Evolutionary conservation across 2,113 vertebrate species (phyloP).

Genomic region (Morphnarchus princeps): DNA sequence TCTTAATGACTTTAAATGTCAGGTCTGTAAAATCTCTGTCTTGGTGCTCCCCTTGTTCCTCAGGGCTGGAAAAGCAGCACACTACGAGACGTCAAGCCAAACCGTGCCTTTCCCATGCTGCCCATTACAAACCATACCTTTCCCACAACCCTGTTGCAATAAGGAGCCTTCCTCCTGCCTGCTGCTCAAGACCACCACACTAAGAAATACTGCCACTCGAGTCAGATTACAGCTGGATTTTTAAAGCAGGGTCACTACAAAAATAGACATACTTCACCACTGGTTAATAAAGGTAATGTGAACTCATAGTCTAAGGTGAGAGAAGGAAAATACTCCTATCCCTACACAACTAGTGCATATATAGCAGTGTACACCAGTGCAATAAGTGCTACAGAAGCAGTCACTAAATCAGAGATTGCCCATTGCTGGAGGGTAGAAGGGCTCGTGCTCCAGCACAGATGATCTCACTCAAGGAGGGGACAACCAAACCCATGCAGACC

Average conservation of each 20-base stretch:
- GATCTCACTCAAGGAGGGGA: background rate
- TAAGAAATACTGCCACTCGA: background rate
- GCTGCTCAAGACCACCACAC: fast-evolving
- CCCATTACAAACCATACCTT: background rate
- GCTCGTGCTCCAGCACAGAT: background rate
- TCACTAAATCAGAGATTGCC: background rate
- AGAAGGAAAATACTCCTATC: background rate
- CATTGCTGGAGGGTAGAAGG: background rate
- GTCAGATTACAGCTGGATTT: background rate
- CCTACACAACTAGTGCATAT: too few species aligned
- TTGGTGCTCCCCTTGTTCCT: background rate
- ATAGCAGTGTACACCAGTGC: background rate
- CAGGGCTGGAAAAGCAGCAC: background rate
- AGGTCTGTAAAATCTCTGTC: background rate
- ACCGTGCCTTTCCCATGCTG: background rate
- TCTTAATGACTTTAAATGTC: background rate
- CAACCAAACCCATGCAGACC: fast-evolving
- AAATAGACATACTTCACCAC: background rate
- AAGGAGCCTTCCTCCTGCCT: background rate
- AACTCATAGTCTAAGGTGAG: background rate
- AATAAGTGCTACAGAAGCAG: background rate
- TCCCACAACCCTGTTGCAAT: too few species aligned
- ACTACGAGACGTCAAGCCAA: background rate
- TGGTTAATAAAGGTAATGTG: background rate
- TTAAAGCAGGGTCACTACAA: background rate